Evolutionary conservation across 2,113 vertebrate species (phyloP), one percentile per base, ranked within the genome.

Genomic region (Prietella phreatophila): DNA sequence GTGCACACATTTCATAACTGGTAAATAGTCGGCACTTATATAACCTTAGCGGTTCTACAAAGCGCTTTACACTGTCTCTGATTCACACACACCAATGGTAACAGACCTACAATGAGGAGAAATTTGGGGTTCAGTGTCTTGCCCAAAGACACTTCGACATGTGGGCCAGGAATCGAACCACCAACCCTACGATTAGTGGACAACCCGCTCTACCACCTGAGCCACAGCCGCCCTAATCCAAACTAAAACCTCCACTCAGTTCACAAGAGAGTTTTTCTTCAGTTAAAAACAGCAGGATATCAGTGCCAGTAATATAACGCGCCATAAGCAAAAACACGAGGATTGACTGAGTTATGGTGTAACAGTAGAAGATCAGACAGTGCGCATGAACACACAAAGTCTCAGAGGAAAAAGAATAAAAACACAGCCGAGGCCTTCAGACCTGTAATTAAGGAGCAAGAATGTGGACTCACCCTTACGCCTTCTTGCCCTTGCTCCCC

Each of bases 401-500:
- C 39, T 82, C 47, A 11, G 13, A 85, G 90, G 69, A 90, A 76
- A 61, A 86, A 80, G 85, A 7, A 88, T 82, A 73, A 73, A 13
- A 60, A 56, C 82, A 89, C 39, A 73, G 82, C 82, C 87, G 83
- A 56, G 87, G 71, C 67, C 82, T 89, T 89, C 86, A 90, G 50
- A 22, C 13, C 2, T 58, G 50, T 71, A 58, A 65, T 50, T 56
- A 87, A 81, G 88, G 89, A 87, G 86, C 58, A 25, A 27, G 14
- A 69, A 80, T 79, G 86, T 75, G 39, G 83, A 93, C 97, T 97
- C 92, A 98, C 97, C 94, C 97, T 94, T 85, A 96, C 90, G 90
- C 97, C 97, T 90, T 95, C 93, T 75, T 96, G 95, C 0, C 97
- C 97, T 89, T 95, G 90, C 87, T 96, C 96, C 83, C 97, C 97